Percentiles rank a stretch among this genome's conserved stretches.
These are phyloP conservation scores for Chaetophractus vellerosus DNA, from an alignment of 2,797 vertebrate genomes.

Conservation along the genomic window DNA sequence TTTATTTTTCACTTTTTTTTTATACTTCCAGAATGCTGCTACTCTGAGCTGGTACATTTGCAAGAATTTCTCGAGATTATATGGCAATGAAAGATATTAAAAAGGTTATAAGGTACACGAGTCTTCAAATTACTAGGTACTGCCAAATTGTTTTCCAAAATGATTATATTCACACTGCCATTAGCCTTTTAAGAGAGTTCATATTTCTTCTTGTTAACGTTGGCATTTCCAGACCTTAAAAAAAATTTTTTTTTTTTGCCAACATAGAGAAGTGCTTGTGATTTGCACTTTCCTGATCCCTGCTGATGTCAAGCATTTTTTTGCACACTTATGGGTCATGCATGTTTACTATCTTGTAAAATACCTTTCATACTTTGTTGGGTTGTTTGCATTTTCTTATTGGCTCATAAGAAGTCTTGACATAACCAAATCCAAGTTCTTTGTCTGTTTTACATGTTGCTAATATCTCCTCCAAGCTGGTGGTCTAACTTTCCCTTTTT, in stretches of 20 bases:
- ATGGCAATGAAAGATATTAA: not conserved
- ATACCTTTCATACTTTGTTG: not conserved
- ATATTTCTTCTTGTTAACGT: not conserved
- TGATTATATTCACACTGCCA: not conserved
- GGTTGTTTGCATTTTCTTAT: not conserved
- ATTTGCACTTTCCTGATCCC: not conserved
- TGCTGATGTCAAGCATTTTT: not conserved
- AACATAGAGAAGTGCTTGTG: rapidly evolving
- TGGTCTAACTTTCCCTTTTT: not conserved
- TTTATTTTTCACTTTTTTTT: not conserved
- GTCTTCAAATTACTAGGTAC: not conserved
- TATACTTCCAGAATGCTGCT: not conserved
- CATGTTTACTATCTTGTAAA: not conserved
- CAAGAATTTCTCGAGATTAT: not conserved
- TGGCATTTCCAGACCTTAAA: not conserved
- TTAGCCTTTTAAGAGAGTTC: not conserved
- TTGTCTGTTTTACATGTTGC: not conserved
- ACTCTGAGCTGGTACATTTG: not conserved
- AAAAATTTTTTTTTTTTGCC: not conserved
- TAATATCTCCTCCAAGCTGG: not conserved
- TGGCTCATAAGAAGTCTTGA: not conserved
- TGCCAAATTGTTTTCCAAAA: not conserved
- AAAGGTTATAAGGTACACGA: not conserved
- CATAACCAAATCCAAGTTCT: not conserved
- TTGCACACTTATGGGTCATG: not conserved